Evolutionary conservation across 2,888 invertebrate species (phyloP), one percentile per base, ranked within the genome.

Genomic region (Hecatera dysodea): DNA sequence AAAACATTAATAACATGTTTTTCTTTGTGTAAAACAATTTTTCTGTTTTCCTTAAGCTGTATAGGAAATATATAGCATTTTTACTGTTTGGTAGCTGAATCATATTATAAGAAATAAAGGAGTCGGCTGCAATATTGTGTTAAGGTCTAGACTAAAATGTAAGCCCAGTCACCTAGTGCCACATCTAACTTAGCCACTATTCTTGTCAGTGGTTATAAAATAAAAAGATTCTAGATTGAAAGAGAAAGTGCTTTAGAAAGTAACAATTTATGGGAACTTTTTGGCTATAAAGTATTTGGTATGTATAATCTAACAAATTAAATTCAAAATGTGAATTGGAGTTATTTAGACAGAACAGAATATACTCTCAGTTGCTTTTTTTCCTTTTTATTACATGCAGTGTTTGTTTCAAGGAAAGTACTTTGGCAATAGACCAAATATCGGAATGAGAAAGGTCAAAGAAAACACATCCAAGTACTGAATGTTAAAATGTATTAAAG

Each of bases 401-500:
- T 33, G 75, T 42, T 48, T 44, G 17, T 53, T n/a, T 57, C 33
- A 29, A 67, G n/a, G 7, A 55, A 73, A 70, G 64, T 75, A 57
- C 68, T 36, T 72, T 84, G 82, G 82, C 87, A 55, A 33, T 0
- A 0, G 36, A 63, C 72, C 85, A 85, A 78, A 66, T 75, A 63
- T 72, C 68, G 36, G 46, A 64, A 68, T 56, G 67, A 57, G 48
- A 61, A 72, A 70, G 65, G 56, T 82, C 69, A 75, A 65, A 67
- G 75, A 69, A 69, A 75, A 72, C 72, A 75, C 75, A 72, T 78
- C 68, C 79, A 78, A 79, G 57, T 64, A 78, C 66, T 66, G 39
- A 64, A 67, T 73, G 81, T 86, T 82, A 75, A 66, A 74, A 64
- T 80, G 69, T 79, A 76, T 77, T 75, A 72, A 72, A 76, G 62